Conservation (phyloP, 2,113 vertebrate species). For the Rhagologus leucostigma region DNA sequence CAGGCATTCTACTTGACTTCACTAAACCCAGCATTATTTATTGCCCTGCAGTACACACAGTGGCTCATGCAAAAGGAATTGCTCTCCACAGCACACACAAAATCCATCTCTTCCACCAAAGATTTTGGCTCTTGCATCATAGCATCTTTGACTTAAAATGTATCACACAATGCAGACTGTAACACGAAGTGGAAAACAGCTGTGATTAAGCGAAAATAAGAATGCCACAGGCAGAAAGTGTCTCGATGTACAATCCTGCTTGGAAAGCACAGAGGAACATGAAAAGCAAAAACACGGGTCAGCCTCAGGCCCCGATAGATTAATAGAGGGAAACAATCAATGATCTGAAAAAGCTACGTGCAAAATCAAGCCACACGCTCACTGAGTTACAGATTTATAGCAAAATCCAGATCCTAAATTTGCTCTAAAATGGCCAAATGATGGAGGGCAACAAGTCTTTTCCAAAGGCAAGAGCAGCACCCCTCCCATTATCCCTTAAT, state of each 20-base stretch:
- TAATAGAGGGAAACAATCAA: slow-evolving; percentile 42
- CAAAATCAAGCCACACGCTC: slow-evolving; percentile 18
- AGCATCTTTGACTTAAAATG: not conserved
- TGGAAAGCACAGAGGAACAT: not conserved
- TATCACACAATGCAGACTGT: not conserved
- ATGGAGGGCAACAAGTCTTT: slow-evolving; percentile 19
- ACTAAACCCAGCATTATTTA: not conserved
- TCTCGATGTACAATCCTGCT: not conserved
- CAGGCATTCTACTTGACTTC: not conserved
- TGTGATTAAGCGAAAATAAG: not conserved
- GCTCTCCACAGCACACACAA: not conserved
- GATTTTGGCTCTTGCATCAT: not conserved
- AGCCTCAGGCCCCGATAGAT: not conserved
- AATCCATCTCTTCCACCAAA: not conserved
- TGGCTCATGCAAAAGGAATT: accelerated
- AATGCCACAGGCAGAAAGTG: not conserved
- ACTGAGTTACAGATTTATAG: slow-evolving; percentile 17
- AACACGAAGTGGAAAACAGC: not conserved
- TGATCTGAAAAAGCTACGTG: slow-evolving; percentile 23
- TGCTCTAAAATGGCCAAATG: slow-evolving; percentile 25
- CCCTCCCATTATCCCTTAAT: not conserved
- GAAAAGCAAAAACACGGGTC: not conserved
- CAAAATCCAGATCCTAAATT: slow-evolving; percentile 14
- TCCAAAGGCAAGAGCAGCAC: not conserved
- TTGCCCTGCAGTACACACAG: not conserved